A percentile compares a stretch with the other conserved stretches of the same genome.
Conservation (phyloP, 2,888 invertebrate species). For the Drosophila antonietae region DNA sequence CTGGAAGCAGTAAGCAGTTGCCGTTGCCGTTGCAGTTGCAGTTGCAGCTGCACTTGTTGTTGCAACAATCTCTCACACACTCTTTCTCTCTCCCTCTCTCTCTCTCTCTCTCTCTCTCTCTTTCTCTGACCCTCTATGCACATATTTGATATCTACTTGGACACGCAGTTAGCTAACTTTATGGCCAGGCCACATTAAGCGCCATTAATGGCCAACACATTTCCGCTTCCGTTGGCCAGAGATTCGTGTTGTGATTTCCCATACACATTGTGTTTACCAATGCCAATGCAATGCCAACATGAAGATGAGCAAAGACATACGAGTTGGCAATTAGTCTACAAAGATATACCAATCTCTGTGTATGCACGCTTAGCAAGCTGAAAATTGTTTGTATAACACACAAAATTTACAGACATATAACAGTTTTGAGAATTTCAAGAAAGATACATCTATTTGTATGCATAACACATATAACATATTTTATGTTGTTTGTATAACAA, state of each 20-base stretch:
- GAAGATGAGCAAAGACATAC: slow-evolving; percentile 26
- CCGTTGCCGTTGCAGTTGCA: slow-evolving; percentile 31
- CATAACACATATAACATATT: no score
- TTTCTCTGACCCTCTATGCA: background rate
- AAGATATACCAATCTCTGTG: slow-evolving; percentile 7
- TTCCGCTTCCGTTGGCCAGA: slow-evolving; percentile 47
- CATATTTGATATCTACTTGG: slow-evolving; percentile 55
- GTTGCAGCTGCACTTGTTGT: slow-evolving; percentile 5
- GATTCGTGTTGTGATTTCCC: slow-evolving; percentile 58
- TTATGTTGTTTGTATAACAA: background rate
- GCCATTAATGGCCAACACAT: slow-evolving; percentile 67
- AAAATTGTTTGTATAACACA: background rate
- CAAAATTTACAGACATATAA: background rate
- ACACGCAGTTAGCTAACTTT: slow-evolving; percentile 70
- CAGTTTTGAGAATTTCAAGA: background rate
- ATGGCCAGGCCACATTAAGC: slow-evolving; percentile 66
- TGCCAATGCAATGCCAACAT: background rate
- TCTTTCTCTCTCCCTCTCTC: background rate
- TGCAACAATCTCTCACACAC: slow-evolving; percentile 4
- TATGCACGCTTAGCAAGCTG: background rate
- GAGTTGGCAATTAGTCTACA: slow-evolving; percentile 53
- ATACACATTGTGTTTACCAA: slow-evolving; percentile 28
- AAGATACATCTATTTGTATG: no score
- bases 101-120: background rate
- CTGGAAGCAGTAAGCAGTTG: background rate